Percentiles rank a stretch among this genome's conserved stretches.
Conservation (phyloP, 2,113 vertebrate species). For the Tenrec ecaudatus region DNA sequence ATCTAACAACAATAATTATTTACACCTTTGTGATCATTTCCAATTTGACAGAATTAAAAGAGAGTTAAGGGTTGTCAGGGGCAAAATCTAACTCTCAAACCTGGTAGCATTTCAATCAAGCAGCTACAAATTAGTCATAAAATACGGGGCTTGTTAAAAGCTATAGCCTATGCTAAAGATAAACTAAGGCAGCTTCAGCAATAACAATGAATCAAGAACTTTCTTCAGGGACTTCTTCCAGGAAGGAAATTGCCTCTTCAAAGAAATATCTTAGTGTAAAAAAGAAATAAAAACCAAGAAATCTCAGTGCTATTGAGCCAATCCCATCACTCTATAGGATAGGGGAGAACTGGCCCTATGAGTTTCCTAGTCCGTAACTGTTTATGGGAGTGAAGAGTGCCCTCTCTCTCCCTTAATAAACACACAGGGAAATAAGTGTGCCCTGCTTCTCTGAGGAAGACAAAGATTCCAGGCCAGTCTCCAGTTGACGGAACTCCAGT, state of each 20-base stretch:
- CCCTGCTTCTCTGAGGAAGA: background rate
- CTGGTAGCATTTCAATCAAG: constrained; percentile 61
- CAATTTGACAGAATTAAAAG: background rate
- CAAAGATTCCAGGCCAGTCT: background rate
- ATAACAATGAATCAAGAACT: constrained; percentile 62
- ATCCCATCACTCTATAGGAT: too few species aligned
- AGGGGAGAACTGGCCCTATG: too few species aligned
- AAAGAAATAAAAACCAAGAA: too few species aligned
- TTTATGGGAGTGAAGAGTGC: too few species aligned
- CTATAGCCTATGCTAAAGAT: background rate
- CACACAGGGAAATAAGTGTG: constrained; percentile 68
- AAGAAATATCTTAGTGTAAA: constrained; percentile 37
- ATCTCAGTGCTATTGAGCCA: too few species aligned
- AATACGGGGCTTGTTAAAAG: background rate
- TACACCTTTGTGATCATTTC: constrained; percentile 26
- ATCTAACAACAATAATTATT: constrained; percentile 38
- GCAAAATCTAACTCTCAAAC: background rate
- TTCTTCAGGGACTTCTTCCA: constrained; percentile 59
- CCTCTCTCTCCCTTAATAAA: constrained; percentile 55
- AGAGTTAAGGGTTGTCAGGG: background rate
- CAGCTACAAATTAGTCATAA: constrained; percentile 45
- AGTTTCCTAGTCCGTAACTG: too few species aligned
- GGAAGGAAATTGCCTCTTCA: background rate
- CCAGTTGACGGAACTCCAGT: background rate
- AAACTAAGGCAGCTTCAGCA: constrained; percentile 60